phyloP scores from a whole-genome alignment of 2,797 vertebrate species.

The Semaprochilodus insignis region DNA sequence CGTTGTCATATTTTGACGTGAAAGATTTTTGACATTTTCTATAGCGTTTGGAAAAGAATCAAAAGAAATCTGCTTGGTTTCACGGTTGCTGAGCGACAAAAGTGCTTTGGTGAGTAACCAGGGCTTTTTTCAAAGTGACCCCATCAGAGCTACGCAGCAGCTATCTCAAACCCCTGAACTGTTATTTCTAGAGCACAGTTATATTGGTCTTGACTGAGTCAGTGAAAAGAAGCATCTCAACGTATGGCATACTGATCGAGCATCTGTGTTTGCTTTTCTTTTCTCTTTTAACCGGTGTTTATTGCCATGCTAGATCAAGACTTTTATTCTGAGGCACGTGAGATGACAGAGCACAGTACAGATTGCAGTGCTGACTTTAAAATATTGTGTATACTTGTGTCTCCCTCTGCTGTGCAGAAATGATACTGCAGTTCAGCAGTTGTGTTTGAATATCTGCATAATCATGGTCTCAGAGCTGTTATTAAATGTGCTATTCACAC shows the following conservation, averaged over 20 bases:
- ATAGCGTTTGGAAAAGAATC: not conserved
- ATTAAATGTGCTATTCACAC: too few relatives aligned
- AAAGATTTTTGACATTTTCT: not conserved
- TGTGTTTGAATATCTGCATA: not conserved
- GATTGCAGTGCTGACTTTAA: not conserved
- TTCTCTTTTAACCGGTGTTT: too few relatives aligned
- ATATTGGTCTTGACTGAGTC: not conserved
- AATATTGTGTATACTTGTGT: conserved; percentile 37
- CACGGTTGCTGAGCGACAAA: not conserved
- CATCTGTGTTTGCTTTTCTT: not conserved
- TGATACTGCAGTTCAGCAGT: conserved; percentile 35
- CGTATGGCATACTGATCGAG: not conserved
- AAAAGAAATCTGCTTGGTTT: not conserved
- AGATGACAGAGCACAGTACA: not conserved
- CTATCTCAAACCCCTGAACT: not conserved
- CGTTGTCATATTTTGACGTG: not conserved
- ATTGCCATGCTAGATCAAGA: not conserved
- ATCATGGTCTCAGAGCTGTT: not conserved
- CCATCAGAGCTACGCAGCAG: not conserved
- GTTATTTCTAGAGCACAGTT: not conserved
- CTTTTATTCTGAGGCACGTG: not conserved
- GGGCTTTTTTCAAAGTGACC: conserved; percentile 9
- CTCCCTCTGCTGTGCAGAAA: conserved; percentile 68
- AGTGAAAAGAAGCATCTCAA: not conserved
- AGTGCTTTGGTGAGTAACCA: not conserved